A percentile compares a stretch with the other conserved stretches of the same genome.
phyloP scores from a whole-genome alignment of 35 echinoderm and acorn worm species.

The Stichopus chloronotus region DNA sequence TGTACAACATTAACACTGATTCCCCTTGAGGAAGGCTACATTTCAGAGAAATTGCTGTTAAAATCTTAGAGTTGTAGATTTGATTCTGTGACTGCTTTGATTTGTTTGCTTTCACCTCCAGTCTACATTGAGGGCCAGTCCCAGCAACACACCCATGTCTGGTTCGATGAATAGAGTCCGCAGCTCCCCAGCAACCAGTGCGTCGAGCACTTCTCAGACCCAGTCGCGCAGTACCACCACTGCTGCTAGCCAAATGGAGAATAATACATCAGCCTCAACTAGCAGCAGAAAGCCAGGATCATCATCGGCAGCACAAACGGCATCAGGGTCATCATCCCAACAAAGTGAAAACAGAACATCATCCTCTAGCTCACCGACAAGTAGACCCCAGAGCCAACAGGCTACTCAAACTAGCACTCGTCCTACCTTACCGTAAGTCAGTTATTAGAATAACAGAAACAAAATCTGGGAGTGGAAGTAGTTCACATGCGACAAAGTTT shows the following conservation, averaged over 20 bases:
- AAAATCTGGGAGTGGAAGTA: neutral
- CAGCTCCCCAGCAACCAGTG: slow-evolving; percentile 26
- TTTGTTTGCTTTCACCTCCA: neutral
- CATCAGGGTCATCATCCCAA: neutral
- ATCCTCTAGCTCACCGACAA: neutral
- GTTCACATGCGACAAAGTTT: too few relatives aligned
- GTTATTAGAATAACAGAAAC: neutral
- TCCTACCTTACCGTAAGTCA: neutral
- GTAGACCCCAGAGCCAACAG: slow-evolving; percentile 32
- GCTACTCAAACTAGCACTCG: slow-evolving; percentile 25
- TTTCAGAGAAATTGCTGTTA: too few relatives aligned
- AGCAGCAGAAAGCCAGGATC: neutral
- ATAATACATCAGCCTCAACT: neutral
- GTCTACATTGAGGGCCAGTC: neutral
- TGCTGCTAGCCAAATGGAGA: neutral
- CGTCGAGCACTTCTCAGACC: slow-evolving; percentile 53
- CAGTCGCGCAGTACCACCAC: slow-evolving; percentile 31
- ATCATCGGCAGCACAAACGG: neutral
- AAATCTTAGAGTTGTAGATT: too few relatives aligned
- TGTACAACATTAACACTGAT: too few relatives aligned
- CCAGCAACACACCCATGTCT: neutral
- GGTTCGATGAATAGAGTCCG: slow-evolving; percentile 8
- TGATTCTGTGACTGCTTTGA: too few relatives aligned
- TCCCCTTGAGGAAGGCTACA: too few relatives aligned
- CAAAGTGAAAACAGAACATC: neutral